Evolutionary conservation across 2,113 vertebrate genomes (phyloP), one percentile per base, ranked within the genome.

Genomic region (Mus pahari): DNA sequence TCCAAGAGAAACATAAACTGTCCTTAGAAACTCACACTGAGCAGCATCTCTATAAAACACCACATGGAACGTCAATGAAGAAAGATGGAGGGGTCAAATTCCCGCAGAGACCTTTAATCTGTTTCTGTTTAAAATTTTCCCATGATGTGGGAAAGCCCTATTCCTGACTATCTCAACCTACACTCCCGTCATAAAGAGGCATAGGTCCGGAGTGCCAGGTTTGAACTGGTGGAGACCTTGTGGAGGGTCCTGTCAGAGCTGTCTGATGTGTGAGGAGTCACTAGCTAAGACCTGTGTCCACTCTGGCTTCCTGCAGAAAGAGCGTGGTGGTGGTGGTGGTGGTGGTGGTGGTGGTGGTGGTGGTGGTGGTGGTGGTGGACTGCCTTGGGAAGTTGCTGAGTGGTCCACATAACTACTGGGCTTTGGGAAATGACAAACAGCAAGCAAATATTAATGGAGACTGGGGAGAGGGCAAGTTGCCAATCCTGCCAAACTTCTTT

Each of bases 371-470:
- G 45, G 20, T 77, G 82, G 70, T 2, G 13, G 86, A 53, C 66
- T 58, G 31, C 31, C 11, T 24, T 14, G 4, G 73, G 94, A 95
- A 97, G 90, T 87, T 81, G 86, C 50, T 11, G 48, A 81, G 48
- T 64, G 31, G 58, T 60, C 84, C 70, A 8, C 48, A 17, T 74
- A 13, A 31, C 26, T 7, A 3, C 36, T 53, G 50, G 95, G 50
- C 75, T 97, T 83, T 89, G 60, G 55, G n/a, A 84, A 75, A 68
- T 66, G 33, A 75, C 71, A 71, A 64, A 73, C 26, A 39, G n/a
- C 31, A 86, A 64, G 78, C 50, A 90, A 42, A 45, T 81, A 64
- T 95, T 86, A 91, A 86, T 48, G 78, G 83, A 60, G 68, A 0
- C 50, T 5, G 48, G 39, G n/a, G 31, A 42, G 89, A 74, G 28